These are phyloP conservation scores for Pristionchus japonicus DNA, from an alignment of 2,888 invertebrate species.

Conservation along the genomic window DNA sequence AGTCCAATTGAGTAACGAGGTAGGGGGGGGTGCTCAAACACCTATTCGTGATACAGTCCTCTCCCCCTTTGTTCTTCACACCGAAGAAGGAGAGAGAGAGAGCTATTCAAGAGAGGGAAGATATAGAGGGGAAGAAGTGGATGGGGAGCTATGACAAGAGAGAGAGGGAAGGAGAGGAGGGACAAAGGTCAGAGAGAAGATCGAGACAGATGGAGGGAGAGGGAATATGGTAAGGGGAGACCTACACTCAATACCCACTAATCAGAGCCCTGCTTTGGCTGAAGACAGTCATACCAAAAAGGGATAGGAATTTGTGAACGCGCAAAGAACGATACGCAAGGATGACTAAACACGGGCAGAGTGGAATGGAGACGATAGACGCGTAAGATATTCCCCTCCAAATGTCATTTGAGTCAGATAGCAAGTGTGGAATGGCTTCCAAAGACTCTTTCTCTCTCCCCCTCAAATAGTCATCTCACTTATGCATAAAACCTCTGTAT, in stretches of 20 bases:
- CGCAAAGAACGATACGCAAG: too few species aligned
- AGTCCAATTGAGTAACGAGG: background rate
- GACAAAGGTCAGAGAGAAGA: conserved; percentile 31
- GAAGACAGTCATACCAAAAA: too few species aligned
- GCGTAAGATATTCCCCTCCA: background rate
- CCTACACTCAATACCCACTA: background rate
- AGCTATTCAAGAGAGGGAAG: background rate
- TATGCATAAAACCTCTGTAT: background rate
- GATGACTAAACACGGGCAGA: background rate
- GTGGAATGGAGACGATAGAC: background rate
- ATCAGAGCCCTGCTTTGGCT: too few species aligned
- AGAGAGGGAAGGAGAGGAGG: background rate
- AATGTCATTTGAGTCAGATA: conserved; percentile 24
- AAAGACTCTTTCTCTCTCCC: background rate
- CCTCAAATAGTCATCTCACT: background rate
- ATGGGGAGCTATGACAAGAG: background rate
- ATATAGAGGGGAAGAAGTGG: conserved; percentile 30
- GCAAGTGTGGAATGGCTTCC: background rate
- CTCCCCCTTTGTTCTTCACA: background rate
- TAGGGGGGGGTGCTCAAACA: background rate
- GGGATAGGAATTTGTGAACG: too few species aligned
- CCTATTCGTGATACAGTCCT: conserved; percentile 4
- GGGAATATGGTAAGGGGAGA: conserved; percentile 6
- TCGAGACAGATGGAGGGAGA: conserved; percentile 15
- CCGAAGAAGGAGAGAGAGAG: conserved; percentile 8